A percentile compares a stretch with the other conserved stretches of the same genome.
phyloP scores from a whole-genome alignment of 2,888 invertebrate genomes.

The Eumacrocentrus americanus region DNA sequence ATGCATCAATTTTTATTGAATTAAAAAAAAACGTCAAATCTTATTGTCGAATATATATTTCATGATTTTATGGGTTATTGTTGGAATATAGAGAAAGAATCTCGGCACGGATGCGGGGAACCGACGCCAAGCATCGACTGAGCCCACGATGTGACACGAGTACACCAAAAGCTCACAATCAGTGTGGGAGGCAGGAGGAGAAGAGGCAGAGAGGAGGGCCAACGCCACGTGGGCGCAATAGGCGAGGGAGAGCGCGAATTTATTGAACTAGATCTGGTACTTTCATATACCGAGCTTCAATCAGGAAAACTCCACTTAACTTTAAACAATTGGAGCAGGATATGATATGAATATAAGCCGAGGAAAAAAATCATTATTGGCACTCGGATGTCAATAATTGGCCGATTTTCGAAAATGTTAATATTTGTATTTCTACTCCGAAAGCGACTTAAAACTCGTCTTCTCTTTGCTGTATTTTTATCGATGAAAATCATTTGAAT shows the following conservation, averaged over 20 bases:
- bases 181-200: constrained; percentile 27
- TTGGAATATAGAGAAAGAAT: background rate
- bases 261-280: constrained; percentile 16
- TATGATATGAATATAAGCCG: no score
- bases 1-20: no score
- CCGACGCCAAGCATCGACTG: constrained; percentile 39
- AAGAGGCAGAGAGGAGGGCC: constrained; percentile 35
- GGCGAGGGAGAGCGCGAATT: background rate
- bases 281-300: constrained; percentile 1
- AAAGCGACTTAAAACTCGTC: no score
- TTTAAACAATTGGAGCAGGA: constrained; percentile 2
- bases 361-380: no score
- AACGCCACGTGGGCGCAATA: constrained; percentile 40
- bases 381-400: no score
- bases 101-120: constrained; percentile 21
- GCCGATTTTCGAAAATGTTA: no score
- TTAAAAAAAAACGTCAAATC: no score
- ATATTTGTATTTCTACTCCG: no score
- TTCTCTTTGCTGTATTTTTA: no score
- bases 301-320: constrained; percentile 26
- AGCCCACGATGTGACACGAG: constrained; percentile 35
- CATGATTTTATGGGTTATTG: no score
- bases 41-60: no score
- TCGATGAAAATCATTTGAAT: no score
- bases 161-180: constrained; percentile 42